A percentile compares a stretch with the other conserved stretches of the same genome.
Evolutionary conservation across 2,888 invertebrate genomes (phyloP).

Genomic region (Buathra laborator): DNA sequence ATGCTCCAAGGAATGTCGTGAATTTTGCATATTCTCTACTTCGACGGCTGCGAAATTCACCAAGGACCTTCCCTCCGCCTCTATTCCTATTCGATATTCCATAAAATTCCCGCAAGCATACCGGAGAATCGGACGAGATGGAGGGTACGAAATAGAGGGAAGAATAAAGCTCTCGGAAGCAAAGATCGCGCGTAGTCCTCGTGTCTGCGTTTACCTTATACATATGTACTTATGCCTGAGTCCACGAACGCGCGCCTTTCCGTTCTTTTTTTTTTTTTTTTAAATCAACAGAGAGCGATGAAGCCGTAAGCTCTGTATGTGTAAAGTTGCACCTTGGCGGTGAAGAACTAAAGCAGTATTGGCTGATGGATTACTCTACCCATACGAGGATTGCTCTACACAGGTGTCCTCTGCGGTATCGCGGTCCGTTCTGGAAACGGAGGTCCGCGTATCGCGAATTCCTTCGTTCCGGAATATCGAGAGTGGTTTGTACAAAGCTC

Average conservation of each 20-base stretch:
- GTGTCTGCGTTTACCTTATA: neutral
- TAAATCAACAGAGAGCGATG: neutral
- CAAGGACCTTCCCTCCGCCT: neutral
- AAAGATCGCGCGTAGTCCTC: neutral
- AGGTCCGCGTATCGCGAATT: conserved; percentile 54
- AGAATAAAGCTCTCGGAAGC: neutral
- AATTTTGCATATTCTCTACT: conserved; percentile 1
- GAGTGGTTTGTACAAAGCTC: conserved; percentile 25
- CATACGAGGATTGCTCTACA: neutral
- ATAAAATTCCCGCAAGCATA: conserved; percentile 33
- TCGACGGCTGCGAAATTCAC: conserved; percentile 8
- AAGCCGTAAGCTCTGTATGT: conserved; percentile 11
- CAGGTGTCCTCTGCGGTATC: conserved; percentile 52
- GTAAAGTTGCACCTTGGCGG: neutral
- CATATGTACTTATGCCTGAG: neutral
- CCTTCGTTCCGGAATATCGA: conserved; percentile 41
- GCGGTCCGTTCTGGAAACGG: conserved; percentile 26
- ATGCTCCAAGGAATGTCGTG: conserved; percentile 7
- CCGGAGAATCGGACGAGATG: conserved; percentile 4
- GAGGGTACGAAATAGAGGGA: neutral
- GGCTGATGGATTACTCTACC: neutral
- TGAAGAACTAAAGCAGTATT: neutral
- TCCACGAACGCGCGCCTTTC: neutral
- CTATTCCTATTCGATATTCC: conserved; percentile 29
- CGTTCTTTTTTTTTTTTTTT: neutral